Percentiles rank a stretch among this genome's conserved stretches.
These are phyloP conservation scores for Capreolus pygargus DNA, from an alignment of 2,113 vertebrate species.

Conservation along the genomic window DNA sequence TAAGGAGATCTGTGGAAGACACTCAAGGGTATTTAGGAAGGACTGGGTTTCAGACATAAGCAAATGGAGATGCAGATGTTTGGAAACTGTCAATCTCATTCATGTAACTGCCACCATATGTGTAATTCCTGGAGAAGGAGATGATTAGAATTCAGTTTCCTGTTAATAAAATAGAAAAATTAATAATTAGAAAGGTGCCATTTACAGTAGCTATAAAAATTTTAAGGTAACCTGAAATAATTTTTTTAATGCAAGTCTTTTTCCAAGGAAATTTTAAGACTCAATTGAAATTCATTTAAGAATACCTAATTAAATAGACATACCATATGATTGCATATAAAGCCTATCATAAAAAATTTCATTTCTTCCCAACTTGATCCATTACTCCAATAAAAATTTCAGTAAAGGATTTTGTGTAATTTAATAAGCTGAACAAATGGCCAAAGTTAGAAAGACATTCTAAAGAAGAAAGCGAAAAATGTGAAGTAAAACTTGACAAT, in stretches of 20 bases:
- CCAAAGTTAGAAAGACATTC: neutral
- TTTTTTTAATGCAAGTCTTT: neutral
- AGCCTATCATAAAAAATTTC: neutral
- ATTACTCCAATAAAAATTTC: neutral
- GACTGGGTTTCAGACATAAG: no score
- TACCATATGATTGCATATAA: neutral
- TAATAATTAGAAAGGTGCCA: neutral
- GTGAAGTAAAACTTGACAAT: accelerated
- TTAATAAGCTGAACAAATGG: neutral
- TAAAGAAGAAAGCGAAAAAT: neutral
- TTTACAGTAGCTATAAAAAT: neutral
- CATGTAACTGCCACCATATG: accelerated
- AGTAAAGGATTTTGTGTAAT: neutral
- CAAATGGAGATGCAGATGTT: neutral
- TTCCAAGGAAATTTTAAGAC: neutral
- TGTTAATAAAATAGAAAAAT: neutral
- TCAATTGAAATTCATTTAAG: neutral
- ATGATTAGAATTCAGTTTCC: accelerated
- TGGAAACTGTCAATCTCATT: accelerated
- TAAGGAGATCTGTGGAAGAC: accelerated
- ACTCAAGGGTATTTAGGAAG: neutral
- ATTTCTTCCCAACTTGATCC: neutral
- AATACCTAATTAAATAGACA: neutral
- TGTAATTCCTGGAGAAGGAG: neutral
- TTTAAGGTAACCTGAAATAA: neutral